Evolutionary conservation across 2,113 vertebrate species (phyloP).

Genomic region (Theristicus caerulescens): DNA sequence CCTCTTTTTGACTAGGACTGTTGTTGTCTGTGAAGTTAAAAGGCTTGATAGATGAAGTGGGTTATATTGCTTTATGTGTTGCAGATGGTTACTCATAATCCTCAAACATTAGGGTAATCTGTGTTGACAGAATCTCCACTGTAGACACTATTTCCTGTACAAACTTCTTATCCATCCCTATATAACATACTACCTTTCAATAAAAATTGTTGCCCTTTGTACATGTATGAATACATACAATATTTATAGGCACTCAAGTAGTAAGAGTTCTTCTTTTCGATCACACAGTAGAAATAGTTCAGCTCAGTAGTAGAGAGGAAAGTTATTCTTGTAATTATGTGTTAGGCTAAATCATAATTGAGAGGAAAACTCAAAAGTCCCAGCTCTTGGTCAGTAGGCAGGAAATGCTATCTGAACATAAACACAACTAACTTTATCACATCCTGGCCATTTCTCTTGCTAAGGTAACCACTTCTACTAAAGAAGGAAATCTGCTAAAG

Average conservation of each 20-base stretch:
- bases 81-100: not conserved
- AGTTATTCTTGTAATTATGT: not conserved
- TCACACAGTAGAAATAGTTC: not conserved
- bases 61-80: not conserved
- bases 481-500: not conserved
- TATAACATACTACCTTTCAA: not conserved
- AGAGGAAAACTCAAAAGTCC: not conserved
- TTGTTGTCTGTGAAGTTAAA: not conserved
- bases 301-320: not conserved
- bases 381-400: not conserved
- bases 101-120: not conserved
- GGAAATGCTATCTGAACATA: not conserved
- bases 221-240: not conserved
- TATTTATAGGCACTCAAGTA: not conserved
- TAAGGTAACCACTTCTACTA: not conserved
- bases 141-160: not conserved
- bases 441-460: not conserved
- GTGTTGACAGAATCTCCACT: not conserved
- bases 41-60: not conserved
- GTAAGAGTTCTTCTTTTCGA: not conserved
- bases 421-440: not conserved
- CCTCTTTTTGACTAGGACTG: not conserved
- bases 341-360: not conserved
- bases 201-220: not conserved
- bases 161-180: not conserved